Percentiles rank a stretch among this genome's conserved stretches.
These are phyloP conservation scores for Enteromius argenteus DNA, from an alignment of 2,797 vertebrate species.

Conservation along the genomic window DNA sequence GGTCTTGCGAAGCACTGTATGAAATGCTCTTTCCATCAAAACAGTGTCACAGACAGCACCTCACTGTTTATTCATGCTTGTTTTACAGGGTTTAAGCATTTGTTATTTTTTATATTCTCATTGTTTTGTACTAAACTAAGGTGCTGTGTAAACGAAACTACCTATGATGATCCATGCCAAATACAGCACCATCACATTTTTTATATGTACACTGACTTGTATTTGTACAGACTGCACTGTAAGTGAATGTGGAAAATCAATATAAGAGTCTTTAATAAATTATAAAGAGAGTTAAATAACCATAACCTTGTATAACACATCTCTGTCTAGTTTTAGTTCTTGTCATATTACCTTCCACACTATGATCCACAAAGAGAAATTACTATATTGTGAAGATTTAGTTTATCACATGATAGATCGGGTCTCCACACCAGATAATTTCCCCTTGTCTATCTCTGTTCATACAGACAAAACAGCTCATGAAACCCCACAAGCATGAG, in stretches of 20 bases:
- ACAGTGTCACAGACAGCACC: background rate
- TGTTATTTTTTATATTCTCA: slow-evolving; percentile 13
- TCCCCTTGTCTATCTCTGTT: too few relatives aligned
- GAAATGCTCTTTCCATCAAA: background rate
- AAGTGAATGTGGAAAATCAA: slow-evolving; percentile 20
- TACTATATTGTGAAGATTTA: too few relatives aligned
- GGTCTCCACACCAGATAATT: too few relatives aligned
- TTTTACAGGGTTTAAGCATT: background rate
- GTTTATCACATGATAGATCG: too few relatives aligned
- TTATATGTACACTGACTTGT: slow-evolving; percentile 18
- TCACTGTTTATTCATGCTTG: background rate
- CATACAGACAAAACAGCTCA: too few relatives aligned
- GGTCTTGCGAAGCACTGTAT: background rate
- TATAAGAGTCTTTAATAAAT: slow-evolving; percentile 34
- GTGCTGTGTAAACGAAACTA: slow-evolving; percentile 30
- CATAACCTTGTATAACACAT: background rate
- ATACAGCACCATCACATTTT: slow-evolving; percentile 12
- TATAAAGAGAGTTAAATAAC: background rate
- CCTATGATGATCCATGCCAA: slow-evolving; percentile 28
- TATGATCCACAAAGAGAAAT: too few relatives aligned
- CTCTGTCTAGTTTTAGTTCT: background rate
- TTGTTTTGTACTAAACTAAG: slow-evolving; percentile 33
- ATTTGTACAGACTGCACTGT: slow-evolving; percentile 5
- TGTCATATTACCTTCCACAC: background rate
- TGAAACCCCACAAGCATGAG: too few relatives aligned